Conservation (phyloP, 2,797 vertebrate species). For the Trematocara caparti region DNA sequence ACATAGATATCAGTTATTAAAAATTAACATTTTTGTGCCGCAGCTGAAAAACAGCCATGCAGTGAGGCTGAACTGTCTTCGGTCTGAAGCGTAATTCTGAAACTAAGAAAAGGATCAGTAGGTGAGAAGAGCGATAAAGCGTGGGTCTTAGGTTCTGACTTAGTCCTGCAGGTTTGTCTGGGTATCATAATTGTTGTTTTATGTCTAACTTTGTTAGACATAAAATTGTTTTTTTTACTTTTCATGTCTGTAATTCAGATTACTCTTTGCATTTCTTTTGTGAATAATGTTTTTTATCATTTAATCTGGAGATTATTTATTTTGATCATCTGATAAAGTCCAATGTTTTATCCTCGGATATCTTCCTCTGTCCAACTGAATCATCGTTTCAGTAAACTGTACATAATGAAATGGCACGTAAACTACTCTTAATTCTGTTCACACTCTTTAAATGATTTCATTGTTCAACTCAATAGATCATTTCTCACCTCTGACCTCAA, state of each 20-base stretch:
- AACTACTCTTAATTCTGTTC: neutral
- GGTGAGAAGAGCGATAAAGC: neutral
- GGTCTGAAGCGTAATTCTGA: neutral
- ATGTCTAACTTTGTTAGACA: neutral
- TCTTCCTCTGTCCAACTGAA: neutral
- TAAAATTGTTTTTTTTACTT: neutral
- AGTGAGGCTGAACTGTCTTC: neutral
- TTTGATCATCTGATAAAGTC: neutral
- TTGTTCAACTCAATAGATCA: neutral
- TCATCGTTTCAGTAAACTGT: neutral
- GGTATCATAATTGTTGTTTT: rapidly evolving
- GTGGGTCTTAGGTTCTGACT: neutral
- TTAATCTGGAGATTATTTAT: neutral
- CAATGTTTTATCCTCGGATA: neutral
- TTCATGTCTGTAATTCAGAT: neutral
- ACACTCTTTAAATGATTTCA: neutral
- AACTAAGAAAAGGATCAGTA: neutral
- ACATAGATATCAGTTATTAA: neutral
- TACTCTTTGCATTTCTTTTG: neutral
- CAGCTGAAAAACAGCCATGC: neutral
- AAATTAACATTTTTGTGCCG: neutral
- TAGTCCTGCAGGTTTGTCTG: neutral
- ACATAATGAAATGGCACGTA: neutral
- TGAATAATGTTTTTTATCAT: neutral
- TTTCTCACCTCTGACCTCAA: neutral